phyloP scores from a whole-genome alignment of 92 coral and sea anemone genomes.

The Epizoanthus fatuus region DNA sequence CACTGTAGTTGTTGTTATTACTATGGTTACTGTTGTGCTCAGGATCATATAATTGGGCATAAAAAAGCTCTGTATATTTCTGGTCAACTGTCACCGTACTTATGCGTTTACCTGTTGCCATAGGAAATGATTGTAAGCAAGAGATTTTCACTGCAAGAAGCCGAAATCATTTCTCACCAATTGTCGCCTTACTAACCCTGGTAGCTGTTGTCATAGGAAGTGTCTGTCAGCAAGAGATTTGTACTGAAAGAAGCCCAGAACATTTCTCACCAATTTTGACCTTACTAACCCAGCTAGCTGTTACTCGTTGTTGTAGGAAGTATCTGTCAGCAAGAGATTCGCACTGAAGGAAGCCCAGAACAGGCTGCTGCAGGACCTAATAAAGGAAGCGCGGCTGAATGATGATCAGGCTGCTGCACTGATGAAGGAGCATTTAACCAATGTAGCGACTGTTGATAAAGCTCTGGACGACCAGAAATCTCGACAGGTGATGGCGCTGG shows the following conservation, averaged over 20 bases:
- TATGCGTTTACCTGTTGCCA: no score
- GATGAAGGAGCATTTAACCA: conserved; percentile 81
- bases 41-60: no score
- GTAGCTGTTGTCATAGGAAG: conserved; percentile 67
- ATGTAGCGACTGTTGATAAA: conserved; percentile 92
- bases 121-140: no score
- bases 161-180: background rate
- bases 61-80: no score
- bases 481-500: conserved; percentile 91
- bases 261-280: background rate
- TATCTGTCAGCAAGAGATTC: conserved; percentile 88
- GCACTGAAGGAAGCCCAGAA: conserved; percentile 93
- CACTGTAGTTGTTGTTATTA: background rate
- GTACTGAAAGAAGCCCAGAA: conserved; percentile 93
- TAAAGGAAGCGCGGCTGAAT: conserved; percentile 79
- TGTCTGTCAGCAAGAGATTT: conserved; percentile 88
- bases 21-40: background rate
- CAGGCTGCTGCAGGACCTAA: conserved; percentile 80
- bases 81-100: no score
- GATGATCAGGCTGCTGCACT: conserved; percentile 86
- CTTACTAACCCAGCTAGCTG: background rate
- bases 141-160: no score
- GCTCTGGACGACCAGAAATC: conserved; percentile 92
- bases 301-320: conserved; percentile 67
- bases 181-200: background rate